Conservation (phyloP, 2,113 vertebrate genomes). For the Oceanodroma tethys region DNA sequence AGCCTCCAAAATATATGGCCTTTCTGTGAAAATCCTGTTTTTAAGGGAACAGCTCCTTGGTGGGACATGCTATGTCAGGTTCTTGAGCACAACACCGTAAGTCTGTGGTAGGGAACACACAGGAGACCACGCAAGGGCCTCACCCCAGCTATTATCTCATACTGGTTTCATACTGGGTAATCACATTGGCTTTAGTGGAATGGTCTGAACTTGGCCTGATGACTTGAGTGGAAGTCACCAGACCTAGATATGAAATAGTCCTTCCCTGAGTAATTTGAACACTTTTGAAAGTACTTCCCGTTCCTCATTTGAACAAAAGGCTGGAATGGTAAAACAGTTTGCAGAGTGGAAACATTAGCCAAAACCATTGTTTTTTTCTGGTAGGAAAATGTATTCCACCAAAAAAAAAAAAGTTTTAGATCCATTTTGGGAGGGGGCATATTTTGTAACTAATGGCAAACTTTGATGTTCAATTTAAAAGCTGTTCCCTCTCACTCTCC, state of each 20-base stretch:
- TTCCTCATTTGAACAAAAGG: not conserved
- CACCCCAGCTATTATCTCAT: not conserved
- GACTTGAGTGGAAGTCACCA: not conserved
- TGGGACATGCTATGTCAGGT: not conserved
- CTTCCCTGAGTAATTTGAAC: conserved; percentile 40
- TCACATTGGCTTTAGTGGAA: not conserved
- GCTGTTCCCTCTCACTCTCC: not conserved
- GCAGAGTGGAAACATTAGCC: not conserved
- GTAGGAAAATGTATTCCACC: not conserved
- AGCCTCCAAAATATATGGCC: not conserved
- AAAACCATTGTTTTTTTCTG: not conserved
- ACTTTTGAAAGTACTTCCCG: not conserved
- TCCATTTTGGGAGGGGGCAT: not conserved
- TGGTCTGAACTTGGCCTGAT: not conserved
- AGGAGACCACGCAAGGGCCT: not conserved
- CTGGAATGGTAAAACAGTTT: not conserved
- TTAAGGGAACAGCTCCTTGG: not conserved
- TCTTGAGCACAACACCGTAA: not conserved
- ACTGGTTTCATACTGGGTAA: not conserved
- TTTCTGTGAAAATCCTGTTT: not conserved
- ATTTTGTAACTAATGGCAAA: not conserved
- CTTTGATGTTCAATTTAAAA: not conserved
- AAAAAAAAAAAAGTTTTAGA: not conserved
- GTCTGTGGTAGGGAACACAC: not conserved
- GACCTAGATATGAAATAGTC: not conserved